Conservation (phyloP, 2,888 invertebrate genomes). For the Orthonevra nobilis region DNA sequence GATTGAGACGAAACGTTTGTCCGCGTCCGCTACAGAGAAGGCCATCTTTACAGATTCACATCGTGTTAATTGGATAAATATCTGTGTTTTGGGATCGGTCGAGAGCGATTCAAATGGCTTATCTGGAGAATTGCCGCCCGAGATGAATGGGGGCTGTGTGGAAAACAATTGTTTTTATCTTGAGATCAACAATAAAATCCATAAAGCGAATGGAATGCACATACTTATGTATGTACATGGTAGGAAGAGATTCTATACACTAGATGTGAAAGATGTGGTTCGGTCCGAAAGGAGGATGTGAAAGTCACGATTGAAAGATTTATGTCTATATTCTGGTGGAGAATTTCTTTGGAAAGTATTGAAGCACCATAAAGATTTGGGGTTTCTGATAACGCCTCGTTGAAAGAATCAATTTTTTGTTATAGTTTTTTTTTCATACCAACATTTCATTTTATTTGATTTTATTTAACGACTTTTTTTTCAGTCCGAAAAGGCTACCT, state of each 20-base stretch:
- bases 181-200: constrained; percentile 64
- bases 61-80: constrained; percentile 69
- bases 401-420: constrained; percentile 20
- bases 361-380: constrained; percentile 60
- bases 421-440: not conserved
- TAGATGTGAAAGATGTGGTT: constrained; percentile 28
- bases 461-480: no score
- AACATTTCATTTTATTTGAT: no score
- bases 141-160: constrained; percentile 42
- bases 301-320: constrained; percentile 55
- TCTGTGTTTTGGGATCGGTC: constrained; percentile 58
- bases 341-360: constrained; percentile 57
- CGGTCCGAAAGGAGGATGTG: constrained; percentile 28
- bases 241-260: constrained; percentile 8
- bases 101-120: constrained; percentile 42
- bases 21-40: not conserved
- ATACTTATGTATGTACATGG: no score
- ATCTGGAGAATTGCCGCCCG: constrained; percentile 23
- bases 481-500: no score
- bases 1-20: constrained; percentile 19
- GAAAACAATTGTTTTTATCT: constrained; percentile 65
- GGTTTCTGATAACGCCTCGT: constrained; percentile 24
- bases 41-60: constrained; percentile 53
- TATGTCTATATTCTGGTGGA: constrained; percentile 33
- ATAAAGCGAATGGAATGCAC: constrained; percentile 54